Percentiles rank a stretch among this genome's conserved stretches.
Evolutionary conservation across 2,888 invertebrate species (phyloP).

Genomic region (Coecobrya sp.): DNA sequence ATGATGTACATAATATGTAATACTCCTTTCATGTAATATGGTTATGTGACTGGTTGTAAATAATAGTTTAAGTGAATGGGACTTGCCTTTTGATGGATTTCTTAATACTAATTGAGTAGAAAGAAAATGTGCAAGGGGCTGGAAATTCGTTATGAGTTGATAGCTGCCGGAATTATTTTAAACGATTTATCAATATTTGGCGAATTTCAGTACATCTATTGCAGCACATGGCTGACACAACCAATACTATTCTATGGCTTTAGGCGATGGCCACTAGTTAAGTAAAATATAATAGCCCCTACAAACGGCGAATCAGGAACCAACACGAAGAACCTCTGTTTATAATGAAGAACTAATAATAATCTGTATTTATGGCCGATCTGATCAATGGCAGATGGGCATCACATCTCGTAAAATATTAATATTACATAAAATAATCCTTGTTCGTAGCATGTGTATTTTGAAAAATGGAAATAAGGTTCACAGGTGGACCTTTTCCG

Average conservation of each 20-base stretch:
- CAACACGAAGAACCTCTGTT: not conserved
- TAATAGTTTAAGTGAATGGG: conserved; percentile 58
- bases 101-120: conserved; percentile 63
- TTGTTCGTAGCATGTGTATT: not conserved
- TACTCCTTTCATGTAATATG: not conserved
- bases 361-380: not conserved
- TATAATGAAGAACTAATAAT: not conserved
- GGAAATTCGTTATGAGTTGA: conserved; percentile 44
- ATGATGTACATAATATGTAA: not conserved
- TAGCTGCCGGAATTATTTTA: conserved; percentile 66
- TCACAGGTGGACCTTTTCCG: not conserved
- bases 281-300: too few species aligned
- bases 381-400: conserved; percentile 14
- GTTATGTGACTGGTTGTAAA: conserved; percentile 49
- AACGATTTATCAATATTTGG: conserved; percentile 41
- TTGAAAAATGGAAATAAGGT: too few species aligned
- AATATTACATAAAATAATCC: too few species aligned
- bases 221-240: too few species aligned
- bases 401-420: conserved; percentile 1
- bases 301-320: not conserved
- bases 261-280: not conserved
- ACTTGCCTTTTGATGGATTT: conserved; percentile 65
- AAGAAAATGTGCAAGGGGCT: conserved; percentile 63
- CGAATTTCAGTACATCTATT: not conserved
- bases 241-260: too few species aligned